phyloP scores from a whole-genome alignment of 1,140 invertebrate species.

The Drosophila insularis region DNA sequence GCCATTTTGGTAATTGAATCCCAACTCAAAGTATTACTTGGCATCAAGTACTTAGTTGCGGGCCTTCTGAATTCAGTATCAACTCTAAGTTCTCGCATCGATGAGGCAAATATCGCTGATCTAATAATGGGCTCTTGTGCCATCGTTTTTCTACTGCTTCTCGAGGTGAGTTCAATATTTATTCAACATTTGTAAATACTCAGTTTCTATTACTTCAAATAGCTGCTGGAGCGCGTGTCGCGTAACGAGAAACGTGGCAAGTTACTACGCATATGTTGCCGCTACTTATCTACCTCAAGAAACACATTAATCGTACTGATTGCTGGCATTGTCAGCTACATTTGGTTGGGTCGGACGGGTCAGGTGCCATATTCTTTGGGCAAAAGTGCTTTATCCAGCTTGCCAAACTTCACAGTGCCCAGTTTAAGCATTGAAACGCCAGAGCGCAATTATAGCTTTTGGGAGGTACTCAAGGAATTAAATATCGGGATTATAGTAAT shows the following conservation, averaged over 20 bases:
- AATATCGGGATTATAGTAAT: conserved; percentile 89
- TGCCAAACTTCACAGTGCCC: conserved; percentile 86
- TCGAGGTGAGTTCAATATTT: conserved; percentile 90
- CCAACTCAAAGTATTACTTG: conserved; percentile 93
- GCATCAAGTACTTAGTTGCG: conserved; percentile 88
- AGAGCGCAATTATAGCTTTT: conserved; percentile 85
- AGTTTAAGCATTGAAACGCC: conserved; percentile 84
- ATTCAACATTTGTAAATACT: no score
- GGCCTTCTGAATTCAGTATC: conserved; percentile 89
- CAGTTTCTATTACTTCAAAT: neutral
- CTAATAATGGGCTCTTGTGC: conserved; percentile 87
- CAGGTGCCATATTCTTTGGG: conserved; percentile 63
- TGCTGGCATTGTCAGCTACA: conserved; percentile 86
- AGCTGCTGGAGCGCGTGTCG: conserved; percentile 59
- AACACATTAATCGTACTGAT: conserved; percentile 91
- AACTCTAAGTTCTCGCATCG: conserved; percentile 86
- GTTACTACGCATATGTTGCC: conserved; percentile 75
- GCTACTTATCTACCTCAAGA: conserved; percentile 85
- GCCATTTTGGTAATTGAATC: conserved; percentile 95
- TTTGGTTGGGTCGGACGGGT: conserved; percentile 63
- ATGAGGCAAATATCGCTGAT: conserved; percentile 87
- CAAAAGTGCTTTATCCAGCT: conserved; percentile 85
- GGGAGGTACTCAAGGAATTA: conserved; percentile 86
- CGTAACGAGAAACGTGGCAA: conserved; percentile 79
- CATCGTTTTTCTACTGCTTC: conserved; percentile 87